A percentile compares a stretch with the other conserved stretches of the same genome.
phyloP scores from a whole-genome alignment of 2,113 vertebrate species.

The Limanda limanda region DNA sequence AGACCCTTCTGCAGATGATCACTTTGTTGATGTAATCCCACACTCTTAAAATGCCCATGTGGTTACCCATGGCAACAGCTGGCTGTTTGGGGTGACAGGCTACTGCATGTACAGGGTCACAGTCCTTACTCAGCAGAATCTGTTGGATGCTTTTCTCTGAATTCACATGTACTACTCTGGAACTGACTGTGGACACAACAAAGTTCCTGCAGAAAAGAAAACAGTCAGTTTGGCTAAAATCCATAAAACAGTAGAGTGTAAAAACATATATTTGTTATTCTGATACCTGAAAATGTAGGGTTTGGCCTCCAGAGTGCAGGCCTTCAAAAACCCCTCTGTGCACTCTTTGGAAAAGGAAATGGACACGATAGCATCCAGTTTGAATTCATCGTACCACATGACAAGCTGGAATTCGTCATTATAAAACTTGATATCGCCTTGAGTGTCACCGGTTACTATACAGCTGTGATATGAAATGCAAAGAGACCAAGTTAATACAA shows the following conservation, averaged over 20 bases:
- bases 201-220: conserved; percentile 86
- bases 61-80: conserved; percentile 83
- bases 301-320: conserved; percentile 62
- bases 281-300: conserved; percentile 83
- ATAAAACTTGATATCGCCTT: conserved; percentile 88
- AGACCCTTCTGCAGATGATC: conserved; percentile 82
- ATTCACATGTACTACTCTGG: conserved; percentile 84
- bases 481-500: conserved; percentile 14
- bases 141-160: conserved; percentile 69
- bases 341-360: conserved; percentile 88
- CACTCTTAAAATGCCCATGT: conserved; percentile 86
- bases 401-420: conserved; percentile 79
- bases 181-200: conserved; percentile 86
- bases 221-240: neutral
- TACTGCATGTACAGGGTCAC: conserved; percentile 82
- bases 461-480: conserved; percentile 77
- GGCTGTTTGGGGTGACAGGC: conserved; percentile 88
- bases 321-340: conserved; percentile 48
- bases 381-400: conserved; percentile 79
- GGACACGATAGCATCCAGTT: conserved; percentile 82
- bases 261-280: neutral
- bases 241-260: neutral
- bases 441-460: conserved; percentile 88
- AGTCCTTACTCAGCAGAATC: conserved; percentile 83
- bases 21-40: conserved; percentile 85